Percentiles rank a stretch among this genome's conserved stretches.
phyloP scores from a whole-genome alignment of 2,797 vertebrate species.

The Paratrypauchen microcephalus region DNA sequence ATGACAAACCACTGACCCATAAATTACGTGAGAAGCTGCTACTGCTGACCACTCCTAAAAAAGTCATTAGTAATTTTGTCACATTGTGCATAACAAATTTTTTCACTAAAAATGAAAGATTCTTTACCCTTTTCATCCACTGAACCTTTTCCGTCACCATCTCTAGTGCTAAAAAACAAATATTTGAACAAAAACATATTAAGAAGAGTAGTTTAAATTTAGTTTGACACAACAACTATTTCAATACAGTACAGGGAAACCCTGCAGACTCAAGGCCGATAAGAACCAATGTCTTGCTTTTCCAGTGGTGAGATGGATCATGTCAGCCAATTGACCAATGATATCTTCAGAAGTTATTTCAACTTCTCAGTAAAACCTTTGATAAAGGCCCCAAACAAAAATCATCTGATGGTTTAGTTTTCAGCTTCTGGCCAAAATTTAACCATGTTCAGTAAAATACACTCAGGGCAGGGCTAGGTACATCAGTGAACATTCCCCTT shows the following conservation, averaged over 20 bases:
- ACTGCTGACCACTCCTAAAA: constrained; percentile 78
- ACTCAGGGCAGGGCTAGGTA: constrained; percentile 89
- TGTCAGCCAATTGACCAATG: constrained; percentile 97
- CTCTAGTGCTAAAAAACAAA: constrained; percentile 90
- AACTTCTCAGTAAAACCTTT: constrained; percentile 91
- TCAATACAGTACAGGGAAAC: constrained; percentile 52
- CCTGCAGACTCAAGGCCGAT: constrained; percentile 76
- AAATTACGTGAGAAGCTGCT: constrained; percentile 91
- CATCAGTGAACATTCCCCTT: constrained; percentile 84
- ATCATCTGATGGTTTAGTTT: constrained; percentile 87
- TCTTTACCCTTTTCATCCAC: constrained; percentile 96
- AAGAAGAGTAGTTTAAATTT: constrained; percentile 47
- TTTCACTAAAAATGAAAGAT: background rate
- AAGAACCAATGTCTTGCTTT: constrained; percentile 90
- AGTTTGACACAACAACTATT: constrained; percentile 55
- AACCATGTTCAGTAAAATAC: constrained; percentile 86
- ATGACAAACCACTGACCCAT: constrained; percentile 98
- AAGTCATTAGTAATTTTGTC: background rate
- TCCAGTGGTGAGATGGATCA: constrained; percentile 94
- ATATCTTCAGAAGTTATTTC: constrained; percentile 95
- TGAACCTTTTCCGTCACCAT: constrained; percentile 90
- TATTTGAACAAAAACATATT: constrained; percentile 76
- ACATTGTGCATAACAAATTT: background rate
- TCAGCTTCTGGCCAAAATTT: constrained; percentile 82
- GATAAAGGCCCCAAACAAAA: constrained; percentile 66